Evolutionary conservation across 2,797 vertebrate species (phyloP), one percentile per base, ranked within the genome.

Genomic region (Lophura swinhoii): DNA sequence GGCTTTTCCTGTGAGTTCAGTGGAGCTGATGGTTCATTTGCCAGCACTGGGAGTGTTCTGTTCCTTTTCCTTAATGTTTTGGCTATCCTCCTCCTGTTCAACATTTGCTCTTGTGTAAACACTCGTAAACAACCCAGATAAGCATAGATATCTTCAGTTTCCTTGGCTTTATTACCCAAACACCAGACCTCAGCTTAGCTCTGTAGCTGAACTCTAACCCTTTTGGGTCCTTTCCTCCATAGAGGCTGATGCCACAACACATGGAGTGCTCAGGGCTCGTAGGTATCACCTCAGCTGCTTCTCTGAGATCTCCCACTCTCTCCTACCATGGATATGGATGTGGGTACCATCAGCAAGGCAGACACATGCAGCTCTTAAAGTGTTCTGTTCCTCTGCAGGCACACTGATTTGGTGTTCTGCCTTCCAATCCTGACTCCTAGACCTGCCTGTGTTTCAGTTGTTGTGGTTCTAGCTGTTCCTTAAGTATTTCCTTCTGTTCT

Each of bases 401-500:
- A 21, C 0, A 0, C 37, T 14, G 23, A 2, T 56, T 43, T 88
- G 58, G 8, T 76, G 21, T 44, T 88, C 76, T 88, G 49, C 55
- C 55, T 62, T 63, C 33, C 63, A 58, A 9, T 33, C 78, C 73
- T 74, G 28, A 49, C 43, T 87, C 23, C 37, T 44, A 68, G 79
- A 74, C 66, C 49, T 88, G 44, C 58, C 64, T 72, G 39, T 11
- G 11, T 72, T 90, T 90, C 31, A 44, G 11, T 62, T 92, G 37
- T 39, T 66, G 37, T 53, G 4, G 3, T 12, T 90, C 18, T 58
- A 69, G 49, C 26, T 79, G n/a, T 88, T 94, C 21, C 35, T 60
- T 39, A 51, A 78, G 29, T 59, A 64, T 39, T 70, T 87, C 44
- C 29, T 18, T 15, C 23, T 72, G 31, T 23, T 78, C 56, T 17